phyloP scores from a whole-genome alignment of 2,797 vertebrate species.

The Liasis olivaceus region DNA sequence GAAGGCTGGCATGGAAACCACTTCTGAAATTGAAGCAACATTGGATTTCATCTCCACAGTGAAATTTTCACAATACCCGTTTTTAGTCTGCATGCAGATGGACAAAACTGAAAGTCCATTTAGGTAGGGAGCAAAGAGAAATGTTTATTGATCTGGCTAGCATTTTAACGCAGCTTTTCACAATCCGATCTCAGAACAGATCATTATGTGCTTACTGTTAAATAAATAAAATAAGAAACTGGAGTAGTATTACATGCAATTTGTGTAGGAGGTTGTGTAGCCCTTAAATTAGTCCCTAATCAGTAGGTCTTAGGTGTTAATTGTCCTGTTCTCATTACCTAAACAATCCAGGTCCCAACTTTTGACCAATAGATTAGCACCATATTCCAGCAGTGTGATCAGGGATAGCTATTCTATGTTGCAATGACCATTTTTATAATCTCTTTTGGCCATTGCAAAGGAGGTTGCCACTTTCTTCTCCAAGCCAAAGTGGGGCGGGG shows the following conservation, averaged over 20 bases:
- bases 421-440: neutral
- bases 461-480: neutral
- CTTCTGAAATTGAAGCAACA: slow-evolving; percentile 83
- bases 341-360: neutral
- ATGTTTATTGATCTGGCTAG: neutral
- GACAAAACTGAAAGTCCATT: slow-evolving; percentile 86
- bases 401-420: neutral
- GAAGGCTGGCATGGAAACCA: slow-evolving; percentile 85
- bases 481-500: neutral
- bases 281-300: neutral
- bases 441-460: neutral
- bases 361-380: neutral
- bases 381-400: neutral
- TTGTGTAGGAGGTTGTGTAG: neutral
- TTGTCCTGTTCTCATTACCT: neutral
- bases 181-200: neutral
- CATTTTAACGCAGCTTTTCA: neutral
- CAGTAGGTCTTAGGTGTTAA: neutral
- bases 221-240: neutral
- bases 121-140: slow-evolving; percentile 77
- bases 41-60: slow-evolving; percentile 94
- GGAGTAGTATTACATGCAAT: neutral
- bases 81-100: slow-evolving; percentile 98
- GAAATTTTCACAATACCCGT: slow-evolving; percentile 96
- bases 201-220: neutral